Evolutionary conservation across 1,140 invertebrate species (phyloP), one percentile per base, ranked within the genome.

Genomic region (Aphelinus atriplicis): DNA sequence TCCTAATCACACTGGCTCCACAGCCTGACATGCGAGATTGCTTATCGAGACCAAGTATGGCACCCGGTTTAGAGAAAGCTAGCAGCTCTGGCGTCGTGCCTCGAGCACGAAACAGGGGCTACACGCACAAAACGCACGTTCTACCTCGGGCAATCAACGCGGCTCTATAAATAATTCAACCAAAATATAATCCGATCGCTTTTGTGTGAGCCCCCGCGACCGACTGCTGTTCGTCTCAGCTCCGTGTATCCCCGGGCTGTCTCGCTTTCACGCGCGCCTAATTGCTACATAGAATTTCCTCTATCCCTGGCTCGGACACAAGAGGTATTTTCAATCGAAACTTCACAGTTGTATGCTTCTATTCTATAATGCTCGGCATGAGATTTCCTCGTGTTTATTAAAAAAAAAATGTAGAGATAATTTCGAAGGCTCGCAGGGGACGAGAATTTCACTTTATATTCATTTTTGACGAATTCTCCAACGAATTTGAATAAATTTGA

Each of bases 91-190:
- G 26, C 26, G 53, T 67, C 65, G 50, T n/a, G 26, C 48, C 75
- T 77, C 60, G 73, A 62, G 45, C 64, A n/a, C 47, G 5, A 10
- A n/a, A n/a, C 7, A 47, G 63, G 66, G 56, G 43, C 55, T 1
- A 60, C 47, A 6, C 47, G 64, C 42, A 50, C 3, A 53, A 58
- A 68, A 77, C 60, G 71, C 76, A 77, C 71, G 71, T 73, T 66
- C 70, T 45, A 65, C 58, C 66, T 71, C n/a, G 66, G 58, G 65
- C 58, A 53, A 65, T 70, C 68, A 50, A 65, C 60, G 46, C 10
- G 1, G 56, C 67, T 82, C 81, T 80, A 81, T 84, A 83, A 84
- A 84, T 84, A 84, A 84, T 84, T 84, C 82, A 82, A 80, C 76
- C 71, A 79, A 81, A 82, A 82, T 79, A 75, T 75, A 80, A 80